Conservation (phyloP, 2,113 vertebrate species). For the Eudyptes chrysolophus region DNA sequence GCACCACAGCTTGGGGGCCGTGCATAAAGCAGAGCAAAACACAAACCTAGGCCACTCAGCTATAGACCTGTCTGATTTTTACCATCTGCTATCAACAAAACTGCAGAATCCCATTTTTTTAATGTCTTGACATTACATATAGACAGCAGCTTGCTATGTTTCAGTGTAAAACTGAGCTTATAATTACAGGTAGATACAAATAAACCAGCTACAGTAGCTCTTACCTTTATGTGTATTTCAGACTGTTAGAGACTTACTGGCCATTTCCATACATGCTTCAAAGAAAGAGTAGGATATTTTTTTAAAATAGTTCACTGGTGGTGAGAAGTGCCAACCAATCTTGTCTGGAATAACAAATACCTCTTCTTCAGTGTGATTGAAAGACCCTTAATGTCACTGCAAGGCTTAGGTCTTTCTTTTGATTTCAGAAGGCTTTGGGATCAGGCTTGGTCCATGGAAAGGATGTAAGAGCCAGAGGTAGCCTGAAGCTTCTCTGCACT, state of each 20-base stretch:
- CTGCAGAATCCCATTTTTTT: background rate
- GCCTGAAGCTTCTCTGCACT: background rate
- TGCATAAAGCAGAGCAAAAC: background rate
- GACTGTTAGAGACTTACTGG: background rate
- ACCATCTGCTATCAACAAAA: background rate
- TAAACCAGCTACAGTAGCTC: background rate
- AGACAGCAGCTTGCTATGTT: background rate
- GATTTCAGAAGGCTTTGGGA: background rate
- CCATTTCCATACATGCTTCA: background rate
- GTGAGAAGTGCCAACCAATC: background rate
- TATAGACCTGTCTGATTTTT: background rate
- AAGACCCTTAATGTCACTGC: background rate
- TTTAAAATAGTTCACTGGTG: too few relatives aligned
- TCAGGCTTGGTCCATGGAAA: background rate
- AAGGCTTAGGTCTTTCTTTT: background rate
- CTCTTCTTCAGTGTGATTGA: background rate
- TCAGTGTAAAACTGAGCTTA: background rate
- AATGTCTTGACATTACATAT: background rate
- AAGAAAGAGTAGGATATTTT: background rate
- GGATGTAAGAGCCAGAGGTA: background rate
- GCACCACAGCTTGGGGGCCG: too few relatives aligned
- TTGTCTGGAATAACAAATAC: background rate
- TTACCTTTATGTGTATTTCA: background rate
- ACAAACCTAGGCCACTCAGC: accelerated
- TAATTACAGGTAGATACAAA: background rate